A percentile compares a stretch with the other conserved stretches of the same genome.
Conservation (phyloP, 2,888 invertebrate species). For the Phragmatobia fuliginosa region DNA sequence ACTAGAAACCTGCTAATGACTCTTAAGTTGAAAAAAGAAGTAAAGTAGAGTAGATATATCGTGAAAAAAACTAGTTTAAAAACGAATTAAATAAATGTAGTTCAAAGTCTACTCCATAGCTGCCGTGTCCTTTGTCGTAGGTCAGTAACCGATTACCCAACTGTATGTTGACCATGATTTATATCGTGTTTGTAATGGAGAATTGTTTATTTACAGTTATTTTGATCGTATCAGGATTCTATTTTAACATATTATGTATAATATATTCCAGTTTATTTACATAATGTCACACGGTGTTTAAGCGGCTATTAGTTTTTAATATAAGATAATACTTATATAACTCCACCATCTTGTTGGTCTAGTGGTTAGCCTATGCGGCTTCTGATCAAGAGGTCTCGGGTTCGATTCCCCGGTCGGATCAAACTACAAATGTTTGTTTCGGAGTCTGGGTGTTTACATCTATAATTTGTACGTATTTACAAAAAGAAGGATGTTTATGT, state of each 20-base stretch:
- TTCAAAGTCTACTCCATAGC: constrained; percentile 45
- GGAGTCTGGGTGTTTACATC: too few species aligned
- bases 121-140: constrained; percentile 46
- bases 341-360: too few species aligned
- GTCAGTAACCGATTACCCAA: constrained; percentile 66
- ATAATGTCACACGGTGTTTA: neutral
- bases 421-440: too few species aligned
- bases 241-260: neutral
- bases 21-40: too few species aligned
- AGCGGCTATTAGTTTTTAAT: neutral
- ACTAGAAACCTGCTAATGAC: too few species aligned
- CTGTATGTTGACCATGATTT: constrained; percentile 41
- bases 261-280: neutral
- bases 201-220: constrained; percentile 1
- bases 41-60: neutral
- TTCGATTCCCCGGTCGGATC: too few species aligned
- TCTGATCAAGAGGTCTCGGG: too few species aligned
- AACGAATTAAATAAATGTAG: constrained; percentile 12
- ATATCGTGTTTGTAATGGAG: constrained; percentile 14
- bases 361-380: too few species aligned
- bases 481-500: too few species aligned
- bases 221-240: neutral
- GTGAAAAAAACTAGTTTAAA: neutral
- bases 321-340: neutral
- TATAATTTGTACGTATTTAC: too few species aligned